Base-by-base conservation (phyloP, 2,113 vertebrate species). In the Xiphophorus hellerii region DNA sequence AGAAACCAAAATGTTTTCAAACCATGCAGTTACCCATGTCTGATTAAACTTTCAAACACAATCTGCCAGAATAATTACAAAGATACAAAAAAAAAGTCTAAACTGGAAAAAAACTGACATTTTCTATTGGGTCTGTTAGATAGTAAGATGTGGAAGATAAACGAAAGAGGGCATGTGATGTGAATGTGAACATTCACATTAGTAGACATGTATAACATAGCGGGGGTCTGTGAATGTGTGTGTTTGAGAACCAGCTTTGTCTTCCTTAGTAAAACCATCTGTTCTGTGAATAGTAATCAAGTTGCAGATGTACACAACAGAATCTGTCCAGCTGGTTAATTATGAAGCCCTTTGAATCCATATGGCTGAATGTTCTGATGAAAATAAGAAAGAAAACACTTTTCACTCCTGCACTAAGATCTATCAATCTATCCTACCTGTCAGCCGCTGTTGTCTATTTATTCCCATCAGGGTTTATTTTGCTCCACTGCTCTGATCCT, bases 271-370 rank as follows among this genome's bases (percentile, higher is more conserved):
- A 74, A 17, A 4, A 42, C 86, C 87, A 87, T 84, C 81, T 42
- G 67, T 30, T 84, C 81, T 42, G 67, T 30, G 5, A 73, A 71
- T 58, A 39, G 48, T 27, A 68, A 78, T 75, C 84, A 66, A 66
- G 73, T 65, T 82, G 48, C 30, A 76, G 72, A 51, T 31, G 64
- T 74, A 74, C 70, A 42, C 25, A 71, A n/a, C 28, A 48, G 60
- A 74, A 62, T 62, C 67, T 73, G 71, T 82, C 73, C 85, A 88
- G 81, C 82, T 85, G 74, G 81, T 88, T 74, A 70, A 88, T 88
- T 83, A 90, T 90, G 74, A 79, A 91, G 86, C 83, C 51, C 68
- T 48, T 61, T 54, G 30, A 66, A 82, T 84, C 88, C 83, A 87
- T 86, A 81, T 69, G 82, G 69, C 30, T 84, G 63, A 86, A 89